phyloP scores from a whole-genome alignment of 2,113 vertebrate genomes.

The Indicator maculatus region DNA sequence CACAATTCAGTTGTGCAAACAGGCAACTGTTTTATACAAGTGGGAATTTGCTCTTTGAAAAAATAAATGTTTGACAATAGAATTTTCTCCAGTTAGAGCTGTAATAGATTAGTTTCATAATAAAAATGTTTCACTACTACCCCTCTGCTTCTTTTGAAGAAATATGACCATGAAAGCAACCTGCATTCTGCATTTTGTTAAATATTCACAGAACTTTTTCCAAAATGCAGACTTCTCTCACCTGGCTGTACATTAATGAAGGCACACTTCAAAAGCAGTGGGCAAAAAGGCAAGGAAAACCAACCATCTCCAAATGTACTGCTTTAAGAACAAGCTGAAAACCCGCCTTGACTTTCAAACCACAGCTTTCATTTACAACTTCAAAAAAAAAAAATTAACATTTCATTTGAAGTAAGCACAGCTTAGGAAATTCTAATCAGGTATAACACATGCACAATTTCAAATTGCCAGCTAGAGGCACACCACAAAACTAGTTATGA shows the following conservation, averaged over 20 bases:
- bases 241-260: neutral
- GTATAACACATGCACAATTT: neutral
- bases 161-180: neutral
- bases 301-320: neutral
- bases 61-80: neutral
- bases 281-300: neutral
- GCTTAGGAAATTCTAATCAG: neutral
- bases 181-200: neutral
- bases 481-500: neutral
- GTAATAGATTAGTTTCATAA: neutral
- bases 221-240: neutral
- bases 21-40: neutral
- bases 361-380: neutral
- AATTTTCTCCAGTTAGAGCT: neutral
- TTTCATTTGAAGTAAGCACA: neutral
- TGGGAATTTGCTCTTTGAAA: neutral
- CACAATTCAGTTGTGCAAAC: neutral
- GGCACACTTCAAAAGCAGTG: neutral
- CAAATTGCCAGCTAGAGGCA: neutral
- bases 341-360: neutral
- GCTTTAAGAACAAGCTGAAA: neutral
- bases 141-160: neutral
- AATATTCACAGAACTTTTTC: neutral
- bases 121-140: neutral
- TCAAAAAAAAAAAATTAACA: neutral